Evolutionary conservation across 2,888 invertebrate species (phyloP).

Genomic region (Hyalella azteca): DNA sequence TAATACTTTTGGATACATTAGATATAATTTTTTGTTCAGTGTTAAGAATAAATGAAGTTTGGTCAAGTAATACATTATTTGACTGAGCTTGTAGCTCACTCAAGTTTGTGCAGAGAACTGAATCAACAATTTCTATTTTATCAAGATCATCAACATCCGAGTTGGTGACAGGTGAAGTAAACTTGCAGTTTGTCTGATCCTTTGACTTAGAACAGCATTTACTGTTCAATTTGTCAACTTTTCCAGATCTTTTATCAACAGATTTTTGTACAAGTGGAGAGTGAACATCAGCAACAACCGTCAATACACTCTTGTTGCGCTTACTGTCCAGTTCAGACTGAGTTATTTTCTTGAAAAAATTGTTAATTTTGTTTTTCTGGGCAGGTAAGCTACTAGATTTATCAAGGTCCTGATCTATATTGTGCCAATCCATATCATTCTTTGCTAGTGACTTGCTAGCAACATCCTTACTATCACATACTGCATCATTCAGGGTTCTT

Average conservation of each 20-base stretch:
- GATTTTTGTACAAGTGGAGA: neutral
- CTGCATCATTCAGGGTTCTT: too few relatives aligned
- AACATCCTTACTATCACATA: too few relatives aligned
- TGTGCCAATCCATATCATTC: too few relatives aligned
- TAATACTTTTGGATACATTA: too few relatives aligned
- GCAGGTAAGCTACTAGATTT: too few relatives aligned
- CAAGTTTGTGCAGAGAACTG: neutral
- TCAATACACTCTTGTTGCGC: neutral
- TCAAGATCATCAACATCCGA: neutral
- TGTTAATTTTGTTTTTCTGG: too few relatives aligned
- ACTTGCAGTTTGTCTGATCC: neutral
- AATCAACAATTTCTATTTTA: neutral
- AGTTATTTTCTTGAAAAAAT: slow-evolving; percentile 3
- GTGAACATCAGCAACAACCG: slow-evolving; percentile 4
- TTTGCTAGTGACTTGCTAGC: too few relatives aligned
- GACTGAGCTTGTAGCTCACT: too few relatives aligned
- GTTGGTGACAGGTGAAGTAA: neutral
- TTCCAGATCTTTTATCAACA: neutral
- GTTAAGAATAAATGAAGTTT: too few relatives aligned
- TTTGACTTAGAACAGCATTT: neutral
- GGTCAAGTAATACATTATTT: too few relatives aligned
- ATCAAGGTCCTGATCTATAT: too few relatives aligned
- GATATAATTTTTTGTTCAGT: too few relatives aligned
- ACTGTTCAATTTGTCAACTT: neutral
- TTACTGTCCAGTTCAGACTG: neutral